Evolutionary conservation across 2,888 invertebrate species (phyloP), one percentile per base, ranked within the genome.

Genomic region (Monopis laevigella): DNA sequence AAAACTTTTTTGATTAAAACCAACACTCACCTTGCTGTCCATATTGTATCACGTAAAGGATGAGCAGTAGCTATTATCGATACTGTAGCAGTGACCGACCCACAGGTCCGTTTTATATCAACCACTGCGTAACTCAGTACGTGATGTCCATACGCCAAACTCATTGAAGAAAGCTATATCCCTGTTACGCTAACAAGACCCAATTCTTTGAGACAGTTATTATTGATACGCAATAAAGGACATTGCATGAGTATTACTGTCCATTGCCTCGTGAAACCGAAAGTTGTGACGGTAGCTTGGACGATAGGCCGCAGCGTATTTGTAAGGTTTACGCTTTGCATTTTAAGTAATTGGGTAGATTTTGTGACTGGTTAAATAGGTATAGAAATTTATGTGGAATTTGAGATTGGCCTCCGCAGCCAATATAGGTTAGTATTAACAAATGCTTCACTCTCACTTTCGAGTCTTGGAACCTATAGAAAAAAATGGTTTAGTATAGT

Each of bases 91-190:
- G 50, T 55, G 58, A 56, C 19, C 52, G 50, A 51, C 55, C 46
- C 48, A 50, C 49, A 49, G 24, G 49, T 53, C 58, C 66, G 60
- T 74, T 78, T 61, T 80, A 80, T 80, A 80, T 69, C 61, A 58
- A 48, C 36, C 57, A 53, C 62, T 63, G 58, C 77, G 80, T 63
- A 77, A 77, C 63, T 41, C 42, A 32, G 55, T 52, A 80, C 80
- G 80, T 80, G 80, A 78, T 58, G 50, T 56, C 62, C 65, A 78
- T 80, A 75, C 68, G 51, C 53, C 11, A 57, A 53, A 52, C 51
- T 65, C 59, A 69, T 73, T 70, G 71, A 72, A 71, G 77, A 77
- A 77, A 75, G 75, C 68, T 63, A 53, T 55, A 50, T 6, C n/a
- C 12, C 12, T 51, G 52, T 74, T 71, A 72, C 71, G 71, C 66